Percentiles rank a stretch among this genome's conserved stretches.
These are phyloP conservation scores for Platycercus adscitus DNA, from an alignment of 2,113 vertebrate species.

Conservation along the genomic window DNA sequence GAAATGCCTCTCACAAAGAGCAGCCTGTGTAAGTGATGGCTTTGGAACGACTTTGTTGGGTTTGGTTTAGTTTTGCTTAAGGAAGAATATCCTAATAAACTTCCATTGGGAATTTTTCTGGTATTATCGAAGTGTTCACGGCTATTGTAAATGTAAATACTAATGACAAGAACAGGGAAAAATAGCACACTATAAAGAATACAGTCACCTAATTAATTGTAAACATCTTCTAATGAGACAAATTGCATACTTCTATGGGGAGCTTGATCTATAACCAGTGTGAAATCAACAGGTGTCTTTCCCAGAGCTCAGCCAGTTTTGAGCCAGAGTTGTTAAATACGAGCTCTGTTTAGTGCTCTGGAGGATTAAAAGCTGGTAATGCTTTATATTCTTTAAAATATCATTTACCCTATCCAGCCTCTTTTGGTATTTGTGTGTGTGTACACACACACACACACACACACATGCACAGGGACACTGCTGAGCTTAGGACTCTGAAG, in stretches of 20 bases:
- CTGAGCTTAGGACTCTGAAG: neutral
- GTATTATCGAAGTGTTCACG: neutral
- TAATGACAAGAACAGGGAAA: neutral
- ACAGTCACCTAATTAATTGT: neutral
- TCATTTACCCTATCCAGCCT: accelerated
- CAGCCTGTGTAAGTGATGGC: neutral
- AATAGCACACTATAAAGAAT: neutral
- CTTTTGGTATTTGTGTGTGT: neutral
- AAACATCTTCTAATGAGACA: neutral
- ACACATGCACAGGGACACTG: neutral
- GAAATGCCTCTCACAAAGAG: neutral
- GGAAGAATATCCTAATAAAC: neutral
- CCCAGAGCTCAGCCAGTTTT: neutral
- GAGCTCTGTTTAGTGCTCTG: neutral
- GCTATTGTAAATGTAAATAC: neutral
- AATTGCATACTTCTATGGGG: neutral
- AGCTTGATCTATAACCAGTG: neutral
- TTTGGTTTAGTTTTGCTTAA: neutral
- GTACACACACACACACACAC: neutral
- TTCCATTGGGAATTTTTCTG: neutral
- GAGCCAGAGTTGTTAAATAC: neutral
- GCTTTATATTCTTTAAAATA: neutral
- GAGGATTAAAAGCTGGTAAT: neutral
- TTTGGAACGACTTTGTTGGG: neutral
- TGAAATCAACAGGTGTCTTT: constrained; percentile 7